Evolutionary conservation across 2,113 vertebrate genomes (phyloP).

Genomic region (Pogonocichla stellata): DNA sequence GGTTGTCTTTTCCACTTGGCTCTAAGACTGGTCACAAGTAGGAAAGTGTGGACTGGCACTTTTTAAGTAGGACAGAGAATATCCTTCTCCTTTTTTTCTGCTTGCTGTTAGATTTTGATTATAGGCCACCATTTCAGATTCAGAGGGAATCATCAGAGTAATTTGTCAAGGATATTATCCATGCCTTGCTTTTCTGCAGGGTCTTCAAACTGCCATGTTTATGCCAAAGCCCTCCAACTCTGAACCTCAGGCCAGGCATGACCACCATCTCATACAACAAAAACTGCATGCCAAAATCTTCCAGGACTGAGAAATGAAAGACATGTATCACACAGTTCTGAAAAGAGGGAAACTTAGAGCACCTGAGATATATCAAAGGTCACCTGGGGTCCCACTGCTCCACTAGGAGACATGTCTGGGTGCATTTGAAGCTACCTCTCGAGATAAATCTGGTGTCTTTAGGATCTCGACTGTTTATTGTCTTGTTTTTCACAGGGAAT

Average conservation of each 20-base stretch:
- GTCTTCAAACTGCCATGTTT: not conserved
- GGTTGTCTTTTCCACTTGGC: not conserved
- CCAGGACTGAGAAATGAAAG: not conserved
- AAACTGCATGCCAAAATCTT: not conserved
- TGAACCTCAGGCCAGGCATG: not conserved
- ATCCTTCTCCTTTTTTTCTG: not conserved
- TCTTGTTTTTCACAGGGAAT: not conserved
- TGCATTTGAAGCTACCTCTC: not conserved
- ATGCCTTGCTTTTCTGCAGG: not conserved
- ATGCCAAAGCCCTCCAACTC: not conserved
- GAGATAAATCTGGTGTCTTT: not conserved
- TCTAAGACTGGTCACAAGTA: not conserved
- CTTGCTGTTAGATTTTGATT: not conserved
- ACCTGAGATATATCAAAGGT: not conserved
- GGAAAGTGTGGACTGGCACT: not conserved
- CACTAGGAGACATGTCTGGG: not conserved
- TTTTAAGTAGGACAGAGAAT: not conserved
- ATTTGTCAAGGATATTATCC: not conserved
- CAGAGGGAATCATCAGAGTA: not conserved
- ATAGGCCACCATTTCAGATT: not conserved
- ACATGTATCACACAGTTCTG: not conserved
- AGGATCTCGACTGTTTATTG: not conserved
- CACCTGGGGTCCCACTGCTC: not conserved
- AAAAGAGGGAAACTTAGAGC: not conserved
- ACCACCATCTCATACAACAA: not conserved